A percentile compares a stretch with the other conserved stretches of the same genome.
Evolutionary conservation across 2,888 invertebrate genomes (phyloP).

Genomic region (Campoletis raptor): DNA sequence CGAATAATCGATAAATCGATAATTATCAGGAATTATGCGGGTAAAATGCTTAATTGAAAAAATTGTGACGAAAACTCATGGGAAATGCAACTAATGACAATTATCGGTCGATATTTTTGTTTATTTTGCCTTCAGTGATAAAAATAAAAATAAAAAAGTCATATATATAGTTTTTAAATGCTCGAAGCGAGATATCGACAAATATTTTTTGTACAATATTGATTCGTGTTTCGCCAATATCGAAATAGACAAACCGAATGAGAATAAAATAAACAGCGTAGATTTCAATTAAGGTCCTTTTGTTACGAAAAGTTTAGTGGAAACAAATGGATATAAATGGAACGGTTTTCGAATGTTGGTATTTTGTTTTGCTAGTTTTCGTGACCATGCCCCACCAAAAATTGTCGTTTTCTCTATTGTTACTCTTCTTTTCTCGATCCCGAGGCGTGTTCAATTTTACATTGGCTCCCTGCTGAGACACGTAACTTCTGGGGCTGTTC

Average conservation of each 20-base stretch:
- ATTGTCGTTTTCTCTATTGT: constrained; percentile 1
- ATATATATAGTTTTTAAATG: neutral
- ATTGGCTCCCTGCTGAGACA: constrained; percentile 41
- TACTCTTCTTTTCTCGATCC: constrained; percentile 30
- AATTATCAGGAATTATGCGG: neutral
- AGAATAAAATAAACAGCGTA: neutral
- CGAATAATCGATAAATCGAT: constrained; percentile 1
- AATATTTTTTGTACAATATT: neutral
- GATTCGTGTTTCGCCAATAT: neutral
- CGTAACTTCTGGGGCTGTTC: constrained; percentile 46
- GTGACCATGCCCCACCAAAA: neutral
- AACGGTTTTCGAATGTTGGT: neutral
- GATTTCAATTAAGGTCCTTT: constrained; percentile 6
- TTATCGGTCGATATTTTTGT: neutral
- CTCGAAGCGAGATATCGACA: neutral
- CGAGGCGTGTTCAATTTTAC: constrained; percentile 63
- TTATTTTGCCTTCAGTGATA: neutral
- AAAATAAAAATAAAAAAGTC: neutral
- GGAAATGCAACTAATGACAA: constrained; percentile 1
- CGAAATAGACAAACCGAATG: neutral
- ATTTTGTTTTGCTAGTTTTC: constrained; percentile 20
- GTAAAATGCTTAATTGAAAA: neutral
- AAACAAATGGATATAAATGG: constrained; percentile 14
- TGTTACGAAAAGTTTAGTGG: neutral
- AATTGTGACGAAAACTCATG: neutral